Percentiles rank a stretch among this genome's conserved stretches.
phyloP scores from a whole-genome alignment of 64 coral and sea anemone genomes.

The Acropora yongei region DNA sequence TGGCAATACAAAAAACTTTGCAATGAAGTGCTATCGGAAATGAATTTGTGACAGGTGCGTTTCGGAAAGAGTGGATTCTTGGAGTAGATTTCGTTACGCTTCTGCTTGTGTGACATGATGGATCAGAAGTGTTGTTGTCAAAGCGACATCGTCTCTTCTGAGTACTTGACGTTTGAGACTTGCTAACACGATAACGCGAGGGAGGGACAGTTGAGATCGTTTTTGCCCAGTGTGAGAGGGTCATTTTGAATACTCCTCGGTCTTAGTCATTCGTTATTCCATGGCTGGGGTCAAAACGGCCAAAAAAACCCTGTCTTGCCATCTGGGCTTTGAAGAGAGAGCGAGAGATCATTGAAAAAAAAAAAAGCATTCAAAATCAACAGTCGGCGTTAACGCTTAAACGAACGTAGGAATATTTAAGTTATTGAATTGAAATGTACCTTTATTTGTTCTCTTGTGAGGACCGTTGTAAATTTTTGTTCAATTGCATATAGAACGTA shows the following conservation, averaged over 20 bases:
- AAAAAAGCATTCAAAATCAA: background rate
- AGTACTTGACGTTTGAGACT: background rate
- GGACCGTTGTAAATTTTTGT: constrained; percentile 2
- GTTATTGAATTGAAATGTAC: background rate
- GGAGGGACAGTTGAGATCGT: background rate
- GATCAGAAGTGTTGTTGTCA: background rate
- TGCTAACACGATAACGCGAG: no score
- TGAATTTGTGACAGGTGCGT: constrained; percentile 78
- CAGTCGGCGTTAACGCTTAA: background rate
- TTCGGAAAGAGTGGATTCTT: background rate
- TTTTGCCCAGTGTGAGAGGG: background rate
- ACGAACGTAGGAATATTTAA: background rate
- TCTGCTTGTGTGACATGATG: background rate
- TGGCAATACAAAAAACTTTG: constrained; percentile 99
- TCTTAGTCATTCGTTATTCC: background rate
- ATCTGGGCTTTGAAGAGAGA: background rate
- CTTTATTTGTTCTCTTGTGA: background rate
- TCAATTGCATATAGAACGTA: background rate
- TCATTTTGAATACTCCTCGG: no score
- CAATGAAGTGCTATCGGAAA: constrained; percentile 86
- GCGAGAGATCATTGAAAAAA: background rate
- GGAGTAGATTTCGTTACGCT: constrained; percentile 13
- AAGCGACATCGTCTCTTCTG: background rate
- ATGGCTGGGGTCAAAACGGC: background rate
- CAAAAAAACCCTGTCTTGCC: background rate